phyloP scores from a whole-genome alignment of 2,888 invertebrate species.

The Tenthredo livida region DNA sequence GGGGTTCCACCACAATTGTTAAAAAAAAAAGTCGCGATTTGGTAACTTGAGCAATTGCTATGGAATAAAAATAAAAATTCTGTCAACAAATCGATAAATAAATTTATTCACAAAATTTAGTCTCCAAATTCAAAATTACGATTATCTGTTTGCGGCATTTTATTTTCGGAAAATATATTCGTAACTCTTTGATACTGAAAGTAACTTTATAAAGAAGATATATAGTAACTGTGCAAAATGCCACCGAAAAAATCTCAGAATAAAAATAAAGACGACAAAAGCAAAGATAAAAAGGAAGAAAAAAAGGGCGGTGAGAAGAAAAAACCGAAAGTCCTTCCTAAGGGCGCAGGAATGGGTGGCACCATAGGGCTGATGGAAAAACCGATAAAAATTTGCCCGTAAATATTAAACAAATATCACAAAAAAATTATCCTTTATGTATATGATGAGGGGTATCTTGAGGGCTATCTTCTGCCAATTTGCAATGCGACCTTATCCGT shows the following conservation, averaged over 20 bases:
- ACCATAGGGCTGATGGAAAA: constrained; percentile 60
- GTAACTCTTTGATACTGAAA: neutral
- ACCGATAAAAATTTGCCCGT: constrained; percentile 59
- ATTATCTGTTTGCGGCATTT: constrained; percentile 1
- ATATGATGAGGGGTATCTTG: too few relatives aligned
- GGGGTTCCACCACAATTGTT: neutral
- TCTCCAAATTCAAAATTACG: constrained; percentile 27
- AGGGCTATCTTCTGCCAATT: too few relatives aligned
- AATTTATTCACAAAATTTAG: neutral
- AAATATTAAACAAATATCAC: constrained; percentile 24
- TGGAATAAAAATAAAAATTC: neutral
- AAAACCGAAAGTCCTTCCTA: constrained; percentile 56
- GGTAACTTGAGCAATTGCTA: neutral
- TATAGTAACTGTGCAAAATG: constrained; percentile 28
- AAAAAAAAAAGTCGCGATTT: neutral
- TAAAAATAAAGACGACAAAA: constrained; percentile 28
- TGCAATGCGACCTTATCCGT: constrained; percentile 40
- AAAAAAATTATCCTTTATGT: too few relatives aligned
- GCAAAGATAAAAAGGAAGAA: constrained; percentile 50
- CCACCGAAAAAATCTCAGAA: constrained; percentile 47
- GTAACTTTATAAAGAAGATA: neutral
- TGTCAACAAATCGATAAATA: constrained; percentile 33
- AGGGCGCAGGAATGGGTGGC: constrained; percentile 62
- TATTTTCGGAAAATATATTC: constrained; percentile 1
- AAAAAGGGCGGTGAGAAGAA: constrained; percentile 52